Conservation (phyloP, 2,113 vertebrate genomes). For the Gila orcuttii region DNA sequence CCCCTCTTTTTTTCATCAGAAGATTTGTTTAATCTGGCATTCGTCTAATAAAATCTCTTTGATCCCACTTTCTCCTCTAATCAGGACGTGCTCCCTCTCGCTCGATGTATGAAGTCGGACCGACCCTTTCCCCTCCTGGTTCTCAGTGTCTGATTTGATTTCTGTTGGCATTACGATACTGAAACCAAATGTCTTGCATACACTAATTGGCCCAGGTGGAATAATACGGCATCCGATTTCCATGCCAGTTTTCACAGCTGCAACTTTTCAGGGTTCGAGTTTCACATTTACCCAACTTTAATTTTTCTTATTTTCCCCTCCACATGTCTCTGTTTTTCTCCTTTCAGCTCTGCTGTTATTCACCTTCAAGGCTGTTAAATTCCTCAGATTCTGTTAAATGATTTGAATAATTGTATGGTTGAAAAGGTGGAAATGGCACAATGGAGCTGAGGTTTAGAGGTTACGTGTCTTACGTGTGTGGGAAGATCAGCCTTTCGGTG, state of each 20-base stretch:
- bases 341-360: slow-evolving; percentile 17
- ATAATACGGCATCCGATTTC: slow-evolving; percentile 82
- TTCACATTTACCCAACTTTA: slow-evolving; percentile 63
- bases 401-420: slow-evolving; percentile 62
- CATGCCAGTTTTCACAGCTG: slow-evolving; percentile 67
- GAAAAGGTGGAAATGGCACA: slow-evolving; percentile 35
- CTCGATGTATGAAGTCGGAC: slow-evolving; percentile 33
- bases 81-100: slow-evolving; percentile 71
- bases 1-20: slow-evolving; percentile 74
- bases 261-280: slow-evolving; percentile 74
- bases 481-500: slow-evolving; percentile 5
- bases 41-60: slow-evolving; percentile 78
- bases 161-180: slow-evolving; percentile 80
- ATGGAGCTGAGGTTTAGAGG: slow-evolving; percentile 9
- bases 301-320: slow-evolving; percentile 23
- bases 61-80: slow-evolving; percentile 76
- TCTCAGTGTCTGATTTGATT: slow-evolving; percentile 76
- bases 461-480: not conserved
- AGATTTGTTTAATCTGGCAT: slow-evolving; percentile 79
- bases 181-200: slow-evolving; percentile 75
- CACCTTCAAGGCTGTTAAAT: slow-evolving; percentile 61
- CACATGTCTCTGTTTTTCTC: not conserved
- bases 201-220: slow-evolving; percentile 84
- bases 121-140: slow-evolving; percentile 63
- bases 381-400: slow-evolving; percentile 62